Evolutionary conservation across 1,140 invertebrate species (phyloP).

Genomic region (Drosophila elegans): DNA sequence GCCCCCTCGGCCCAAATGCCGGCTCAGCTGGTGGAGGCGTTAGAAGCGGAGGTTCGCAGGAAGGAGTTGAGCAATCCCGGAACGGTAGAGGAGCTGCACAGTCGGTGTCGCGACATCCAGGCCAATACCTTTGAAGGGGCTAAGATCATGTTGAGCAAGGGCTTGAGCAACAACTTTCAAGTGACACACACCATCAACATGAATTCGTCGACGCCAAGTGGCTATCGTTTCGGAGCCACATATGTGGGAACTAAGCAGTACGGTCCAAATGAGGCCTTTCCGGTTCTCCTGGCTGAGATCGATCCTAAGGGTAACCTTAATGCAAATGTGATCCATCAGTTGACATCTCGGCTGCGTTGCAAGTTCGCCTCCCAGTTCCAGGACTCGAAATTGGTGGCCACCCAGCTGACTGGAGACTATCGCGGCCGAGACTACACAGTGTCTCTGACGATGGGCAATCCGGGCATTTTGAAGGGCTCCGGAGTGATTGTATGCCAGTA

Average conservation of each 20-base stretch:
- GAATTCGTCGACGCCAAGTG: slow-evolving; percentile 93
- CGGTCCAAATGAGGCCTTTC: slow-evolving; percentile 93
- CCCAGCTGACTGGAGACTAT: slow-evolving; percentile 95
- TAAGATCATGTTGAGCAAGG: slow-evolving; percentile 97
- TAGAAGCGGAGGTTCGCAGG: slow-evolving; percentile 26
- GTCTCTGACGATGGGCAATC: slow-evolving; percentile 95
- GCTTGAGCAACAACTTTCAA: slow-evolving; percentile 99
- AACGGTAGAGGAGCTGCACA: slow-evolving; percentile 97
- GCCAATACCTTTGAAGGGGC: slow-evolving; percentile 98
- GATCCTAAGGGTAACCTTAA: slow-evolving; percentile 98
- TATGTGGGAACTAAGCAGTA: slow-evolving; percentile 96
- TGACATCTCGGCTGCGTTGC: slow-evolving; percentile 90
- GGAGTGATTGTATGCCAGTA: slow-evolving; percentile 96
- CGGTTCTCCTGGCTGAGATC: slow-evolving; percentile 97
- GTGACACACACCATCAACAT: slow-evolving; percentile 97
- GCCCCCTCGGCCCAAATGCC: slow-evolving; percentile 76
- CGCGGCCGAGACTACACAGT: slow-evolving; percentile 94
- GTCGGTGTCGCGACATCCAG: slow-evolving; percentile 99
- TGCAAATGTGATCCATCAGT: slow-evolving; percentile 98
- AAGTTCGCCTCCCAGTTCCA: slow-evolving; percentile 97
- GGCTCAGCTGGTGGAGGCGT: slow-evolving; percentile 58
- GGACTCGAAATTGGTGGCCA: slow-evolving; percentile 93
- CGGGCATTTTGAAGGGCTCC: slow-evolving; percentile 93
- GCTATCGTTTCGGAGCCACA: slow-evolving; percentile 98
- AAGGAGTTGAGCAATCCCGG: slow-evolving; percentile 92